phyloP scores from a whole-genome alignment of 2,888 invertebrate genomes.

The Lithophane leautieri region DNA sequence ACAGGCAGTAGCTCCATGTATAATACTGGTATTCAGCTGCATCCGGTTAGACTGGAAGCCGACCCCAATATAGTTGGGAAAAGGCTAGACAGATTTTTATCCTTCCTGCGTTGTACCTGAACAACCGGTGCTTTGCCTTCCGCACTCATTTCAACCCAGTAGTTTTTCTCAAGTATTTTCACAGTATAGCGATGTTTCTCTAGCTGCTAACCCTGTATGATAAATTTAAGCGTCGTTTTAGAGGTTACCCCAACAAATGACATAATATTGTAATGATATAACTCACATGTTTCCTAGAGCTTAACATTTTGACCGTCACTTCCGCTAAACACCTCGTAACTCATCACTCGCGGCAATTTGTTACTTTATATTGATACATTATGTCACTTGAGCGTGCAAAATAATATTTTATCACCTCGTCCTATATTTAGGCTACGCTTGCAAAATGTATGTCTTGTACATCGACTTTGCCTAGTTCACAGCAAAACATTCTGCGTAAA shows the following conservation, averaged over 20 bases:
- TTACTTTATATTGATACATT: constrained; percentile 60
- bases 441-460: constrained; percentile 44
- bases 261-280: constrained; percentile 42
- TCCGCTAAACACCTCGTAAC: constrained; percentile 46
- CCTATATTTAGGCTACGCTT: constrained; percentile 52
- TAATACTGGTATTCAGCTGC: no score
- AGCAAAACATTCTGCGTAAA: constrained; percentile 30
- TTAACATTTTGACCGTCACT: constrained; percentile 31
- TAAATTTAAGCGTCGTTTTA: constrained; percentile 29
- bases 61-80: no score
- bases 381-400: constrained; percentile 57
- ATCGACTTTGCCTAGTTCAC: constrained; percentile 39
- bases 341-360: constrained; percentile 53
- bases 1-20: no score
- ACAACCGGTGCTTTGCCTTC: constrained; percentile 9
- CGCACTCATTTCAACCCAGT: constrained; percentile 30
- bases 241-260: constrained; percentile 21
- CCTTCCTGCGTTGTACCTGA: neutral
- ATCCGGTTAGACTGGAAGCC: no score
- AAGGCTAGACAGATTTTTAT: no score
- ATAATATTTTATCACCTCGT: constrained; percentile 59
- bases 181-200: constrained; percentile 3
- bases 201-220: constrained; percentile 4
- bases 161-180: neutral
- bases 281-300: constrained; percentile 37